Evolutionary conservation across 2,888 invertebrate genomes (phyloP).

Genomic region (Nebria brevicollis): DNA sequence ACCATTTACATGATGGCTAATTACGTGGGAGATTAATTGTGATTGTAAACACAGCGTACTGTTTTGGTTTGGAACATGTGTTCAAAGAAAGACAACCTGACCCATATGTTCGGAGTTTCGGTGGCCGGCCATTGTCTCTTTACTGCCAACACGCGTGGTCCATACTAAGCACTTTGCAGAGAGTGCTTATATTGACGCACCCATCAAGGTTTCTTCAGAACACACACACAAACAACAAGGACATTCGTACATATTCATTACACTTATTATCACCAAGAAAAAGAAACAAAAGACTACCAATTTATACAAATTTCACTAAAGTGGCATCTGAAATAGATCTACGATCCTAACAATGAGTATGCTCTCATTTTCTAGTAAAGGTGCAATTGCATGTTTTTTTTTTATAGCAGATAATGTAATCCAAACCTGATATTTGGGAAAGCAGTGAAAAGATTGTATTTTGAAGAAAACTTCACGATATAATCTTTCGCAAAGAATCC

Average conservation of each 20-base stretch:
- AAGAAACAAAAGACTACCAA: not conserved
- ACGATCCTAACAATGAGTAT: too few relatives aligned
- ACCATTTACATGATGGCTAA: not conserved
- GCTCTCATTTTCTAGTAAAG: not conserved
- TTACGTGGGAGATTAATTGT: slow-evolving; percentile 1
- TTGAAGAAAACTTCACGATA: not conserved
- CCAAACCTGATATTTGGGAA: not conserved
- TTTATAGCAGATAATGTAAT: not conserved
- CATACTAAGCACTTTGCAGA: not conserved
- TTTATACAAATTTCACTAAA: too few relatives aligned
- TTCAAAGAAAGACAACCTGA: not conserved
- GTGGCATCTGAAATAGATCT: too few relatives aligned
- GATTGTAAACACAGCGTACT: not conserved
- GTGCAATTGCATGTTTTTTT: not conserved
- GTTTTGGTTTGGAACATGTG: not conserved
- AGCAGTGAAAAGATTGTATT: not conserved
- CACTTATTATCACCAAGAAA: not conserved
- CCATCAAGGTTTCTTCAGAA: slow-evolving; percentile 1
- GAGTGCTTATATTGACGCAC: not conserved
- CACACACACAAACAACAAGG: not conserved
- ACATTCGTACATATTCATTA: not conserved
- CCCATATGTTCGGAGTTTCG: not conserved
- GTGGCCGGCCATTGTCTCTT: not conserved
- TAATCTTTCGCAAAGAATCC: not conserved
- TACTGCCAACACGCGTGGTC: slow-evolving; percentile 1